Evolutionary conservation across 1,140 invertebrate species (phyloP).

Genomic region (Heterodera carotae): DNA sequence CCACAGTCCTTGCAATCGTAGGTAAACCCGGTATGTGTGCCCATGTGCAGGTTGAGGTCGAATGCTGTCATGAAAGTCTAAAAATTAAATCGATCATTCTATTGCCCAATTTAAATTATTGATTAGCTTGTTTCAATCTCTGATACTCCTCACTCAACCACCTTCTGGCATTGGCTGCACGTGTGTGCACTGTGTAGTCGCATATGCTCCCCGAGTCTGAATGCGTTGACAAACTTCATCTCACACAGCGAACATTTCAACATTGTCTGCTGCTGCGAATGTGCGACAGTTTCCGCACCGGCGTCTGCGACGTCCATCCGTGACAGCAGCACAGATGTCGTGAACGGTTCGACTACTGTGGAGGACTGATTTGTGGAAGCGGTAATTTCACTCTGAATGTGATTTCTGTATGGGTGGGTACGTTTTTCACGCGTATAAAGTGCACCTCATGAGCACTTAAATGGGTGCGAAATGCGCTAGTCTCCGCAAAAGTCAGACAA

Average conservation of each 20-base stretch:
- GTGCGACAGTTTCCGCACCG: neutral
- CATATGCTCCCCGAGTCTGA: constrained; percentile 43
- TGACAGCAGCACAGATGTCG: neutral
- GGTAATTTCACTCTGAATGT: constrained; percentile 20
- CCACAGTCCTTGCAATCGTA: constrained; percentile 60
- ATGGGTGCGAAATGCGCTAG: constrained; percentile 38
- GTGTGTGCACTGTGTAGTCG: constrained; percentile 41
- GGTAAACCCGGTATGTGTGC: constrained; percentile 49
- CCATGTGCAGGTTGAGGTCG: constrained; percentile 56
- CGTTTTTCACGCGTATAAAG: too few relatives aligned
- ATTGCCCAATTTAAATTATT: neutral
- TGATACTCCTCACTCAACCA: neutral
- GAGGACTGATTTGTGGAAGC: neutral
- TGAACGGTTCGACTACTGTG: neutral
- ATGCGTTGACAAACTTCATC: constrained; percentile 47
- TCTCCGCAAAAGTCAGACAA: constrained; percentile 55
- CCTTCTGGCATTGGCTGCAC: constrained; percentile 45
- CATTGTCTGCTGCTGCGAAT: neutral
- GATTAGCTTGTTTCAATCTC: too few relatives aligned
- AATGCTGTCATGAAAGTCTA: constrained; percentile 53
- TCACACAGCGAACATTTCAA: constrained; percentile 48
- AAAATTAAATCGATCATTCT: constrained; percentile 11
- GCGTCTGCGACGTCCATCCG: neutral
- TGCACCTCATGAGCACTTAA: constrained; percentile 39
- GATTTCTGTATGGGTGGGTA: neutral